A percentile compares a stretch with the other conserved stretches of the same genome.
These are phyloP conservation scores for Sapajus apella DNA, from an alignment of 2,113 vertebrate genomes.

Conservation along the genomic window DNA sequence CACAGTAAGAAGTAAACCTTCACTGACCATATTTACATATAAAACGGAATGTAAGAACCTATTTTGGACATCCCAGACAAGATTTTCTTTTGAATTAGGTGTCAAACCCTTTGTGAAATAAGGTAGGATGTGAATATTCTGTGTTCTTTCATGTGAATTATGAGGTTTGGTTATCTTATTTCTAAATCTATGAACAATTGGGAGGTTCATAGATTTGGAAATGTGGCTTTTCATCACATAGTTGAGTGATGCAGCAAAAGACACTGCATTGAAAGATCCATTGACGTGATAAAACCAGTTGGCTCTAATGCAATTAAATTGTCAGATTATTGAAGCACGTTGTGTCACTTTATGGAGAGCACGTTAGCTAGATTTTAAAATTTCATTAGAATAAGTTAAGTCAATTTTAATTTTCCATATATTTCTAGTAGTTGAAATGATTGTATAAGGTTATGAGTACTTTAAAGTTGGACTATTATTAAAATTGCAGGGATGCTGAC, in stretches of 20 bases:
- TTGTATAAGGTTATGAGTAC: not conserved
- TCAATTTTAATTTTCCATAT: not conserved
- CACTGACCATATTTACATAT: not conserved
- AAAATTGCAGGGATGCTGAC: not conserved
- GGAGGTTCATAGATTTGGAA: not conserved
- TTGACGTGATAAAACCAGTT: not conserved
- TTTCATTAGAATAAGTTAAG: not conserved
- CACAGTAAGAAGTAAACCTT: not conserved
- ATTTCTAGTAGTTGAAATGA: slow-evolving; percentile 22
- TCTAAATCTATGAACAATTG: not conserved
- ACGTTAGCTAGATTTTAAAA: not conserved
- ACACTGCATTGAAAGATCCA: not conserved
- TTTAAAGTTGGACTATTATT: not conserved
- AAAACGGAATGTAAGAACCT: not conserved
- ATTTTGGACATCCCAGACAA: not conserved
- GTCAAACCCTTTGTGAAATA: not conserved
- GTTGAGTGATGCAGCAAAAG: slow-evolving; percentile 22
- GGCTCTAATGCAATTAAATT: not conserved
- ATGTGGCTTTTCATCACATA: not conserved
- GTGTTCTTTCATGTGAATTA: not conserved
- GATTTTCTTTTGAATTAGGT: not conserved
- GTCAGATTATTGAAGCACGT: not conserved
- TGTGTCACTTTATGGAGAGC: not conserved
- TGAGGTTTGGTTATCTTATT: not conserved
- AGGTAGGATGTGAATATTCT: not conserved